Base-by-base conservation (phyloP, 2,888 invertebrate species). In the Amphimallon solstitiale region DNA sequence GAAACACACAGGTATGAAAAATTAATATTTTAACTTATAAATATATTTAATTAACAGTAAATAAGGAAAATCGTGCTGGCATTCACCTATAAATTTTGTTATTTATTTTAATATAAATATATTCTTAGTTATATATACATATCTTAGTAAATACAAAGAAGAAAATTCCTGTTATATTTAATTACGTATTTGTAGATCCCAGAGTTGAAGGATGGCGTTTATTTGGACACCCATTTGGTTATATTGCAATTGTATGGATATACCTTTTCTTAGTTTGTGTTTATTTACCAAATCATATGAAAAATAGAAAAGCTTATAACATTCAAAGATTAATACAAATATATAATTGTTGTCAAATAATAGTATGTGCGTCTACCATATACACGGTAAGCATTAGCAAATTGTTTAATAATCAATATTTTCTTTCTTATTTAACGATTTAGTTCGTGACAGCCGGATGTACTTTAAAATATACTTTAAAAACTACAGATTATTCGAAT, bases 281-380 rank as follows among this genome's bases (percentile, higher is more conserved):
- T 19, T 78, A 82, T 69, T 85, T 88, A 15, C 89, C 89, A 6
- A 76, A 79, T 10, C 86, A 86, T 72, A 96, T 96, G 95, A 85
- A 85, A 75, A 81, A 88, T 72, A 85, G 90, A 60, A 84, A 86
- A 69, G 86, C 95, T 0, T 90, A 87, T 76, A 81, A 89, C 9
- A 80, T 95, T 29, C 88, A 88, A 71, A 84, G 79, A 1, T 77
- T 90, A 34, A 89, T 95, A 71, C 86, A 89, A 66, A 83, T 86
- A 73, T 96, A 95, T 83, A 95, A 96, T 79, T 81, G 92, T n/a
- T 78, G 88, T 52, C 95, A 95, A 87, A 91, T 95, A 10, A 67
- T 87, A 1, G 85, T 90, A 23, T 92, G 91, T 71, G 83, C 85
- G n/a, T 82, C 86, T 68, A 84, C 90, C 40, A 88, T 90, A 75